Percentiles rank a stretch among this genome's conserved stretches.
These are phyloP conservation scores for Hyposoter dolosus DNA, from an alignment of 2,888 invertebrate genomes.

Conservation along the genomic window DNA sequence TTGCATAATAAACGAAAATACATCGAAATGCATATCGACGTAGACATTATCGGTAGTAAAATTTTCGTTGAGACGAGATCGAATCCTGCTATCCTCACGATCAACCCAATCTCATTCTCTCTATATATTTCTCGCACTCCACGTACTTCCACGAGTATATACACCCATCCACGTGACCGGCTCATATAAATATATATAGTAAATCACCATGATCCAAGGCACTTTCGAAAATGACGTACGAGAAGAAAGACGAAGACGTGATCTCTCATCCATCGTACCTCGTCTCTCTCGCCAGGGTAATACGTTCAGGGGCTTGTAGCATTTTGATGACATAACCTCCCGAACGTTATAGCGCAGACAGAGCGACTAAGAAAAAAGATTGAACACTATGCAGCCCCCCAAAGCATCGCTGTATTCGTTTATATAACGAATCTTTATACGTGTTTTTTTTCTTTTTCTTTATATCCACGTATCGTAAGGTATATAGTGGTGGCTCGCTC, in stretches of 20 bases:
- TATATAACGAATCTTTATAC: slow-evolving; percentile 15
- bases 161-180: background rate
- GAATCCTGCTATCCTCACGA: slow-evolving; percentile 43
- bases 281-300: slow-evolving; percentile 27
- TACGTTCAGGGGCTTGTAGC: slow-evolving; percentile 29
- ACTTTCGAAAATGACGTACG: slow-evolving; percentile 49
- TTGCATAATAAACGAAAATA: slow-evolving; percentile 5
- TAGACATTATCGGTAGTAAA: slow-evolving; percentile 29
- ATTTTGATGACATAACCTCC: slow-evolving; percentile 63
- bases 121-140: slow-evolving; percentile 16
- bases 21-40: background rate
- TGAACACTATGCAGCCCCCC: slow-evolving; percentile 36
- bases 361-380: slow-evolving; percentile 32
- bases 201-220: slow-evolving; percentile 17
- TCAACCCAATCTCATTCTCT: slow-evolving; percentile 40
- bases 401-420: slow-evolving; percentile 35
- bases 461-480: background rate
- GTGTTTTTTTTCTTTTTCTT: background rate
- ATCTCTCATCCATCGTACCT: slow-evolving; percentile 60
- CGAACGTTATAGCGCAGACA: slow-evolving; percentile 28
- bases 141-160: background rate
- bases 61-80: slow-evolving; percentile 45
- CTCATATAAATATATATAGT: slow-evolving; percentile 21
- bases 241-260: slow-evolving; percentile 44
- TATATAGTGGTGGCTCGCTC: slow-evolving; percentile 47